A percentile compares a stretch with the other conserved stretches of the same genome.
Conservation (phyloP, 2,888 invertebrate species). For the Pollenia angustigena region DNA sequence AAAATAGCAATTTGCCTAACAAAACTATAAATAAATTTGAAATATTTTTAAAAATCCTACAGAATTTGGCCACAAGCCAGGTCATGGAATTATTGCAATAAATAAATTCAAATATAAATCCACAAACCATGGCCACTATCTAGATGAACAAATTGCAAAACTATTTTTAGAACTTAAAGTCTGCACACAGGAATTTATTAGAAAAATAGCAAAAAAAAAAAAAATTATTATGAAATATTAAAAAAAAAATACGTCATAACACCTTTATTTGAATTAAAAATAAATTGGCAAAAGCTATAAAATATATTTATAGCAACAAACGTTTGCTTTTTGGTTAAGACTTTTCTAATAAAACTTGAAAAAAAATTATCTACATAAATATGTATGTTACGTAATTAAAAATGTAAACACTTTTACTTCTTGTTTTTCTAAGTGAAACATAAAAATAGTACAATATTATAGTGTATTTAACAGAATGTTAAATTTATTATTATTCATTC, state of each 20-base stretch:
- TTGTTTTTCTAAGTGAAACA: slow-evolving; percentile 18
- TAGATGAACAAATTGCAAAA: slow-evolving; percentile 20
- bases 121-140: slow-evolving; percentile 50
- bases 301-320: slow-evolving; percentile 40
- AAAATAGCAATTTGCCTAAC: neutral
- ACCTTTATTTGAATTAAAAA: slow-evolving; percentile 17
- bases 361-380: neutral
- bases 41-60: slow-evolving; percentile 37
- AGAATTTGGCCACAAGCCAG: slow-evolving; percentile 58
- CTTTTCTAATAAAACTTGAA: neutral
- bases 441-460: slow-evolving; percentile 57
- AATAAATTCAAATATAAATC: slow-evolving; percentile 48
- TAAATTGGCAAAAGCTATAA: slow-evolving; percentile 63
- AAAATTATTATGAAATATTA: neutral
- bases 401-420: neutral
- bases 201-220: slow-evolving; percentile 21
- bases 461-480: slow-evolving; percentile 66
- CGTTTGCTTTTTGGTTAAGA: neutral
- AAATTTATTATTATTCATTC: slow-evolving; percentile 65
- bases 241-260: slow-evolving; percentile 49
- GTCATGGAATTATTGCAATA: slow-evolving; percentile 56
- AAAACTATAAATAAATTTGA: slow-evolving; percentile 48
- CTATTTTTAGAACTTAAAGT: slow-evolving; percentile 45
- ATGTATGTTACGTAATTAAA: neutral
- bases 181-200: slow-evolving; percentile 49